phyloP scores from a whole-genome alignment of 2,888 invertebrate species.

The Toxonevra muliebris region DNA sequence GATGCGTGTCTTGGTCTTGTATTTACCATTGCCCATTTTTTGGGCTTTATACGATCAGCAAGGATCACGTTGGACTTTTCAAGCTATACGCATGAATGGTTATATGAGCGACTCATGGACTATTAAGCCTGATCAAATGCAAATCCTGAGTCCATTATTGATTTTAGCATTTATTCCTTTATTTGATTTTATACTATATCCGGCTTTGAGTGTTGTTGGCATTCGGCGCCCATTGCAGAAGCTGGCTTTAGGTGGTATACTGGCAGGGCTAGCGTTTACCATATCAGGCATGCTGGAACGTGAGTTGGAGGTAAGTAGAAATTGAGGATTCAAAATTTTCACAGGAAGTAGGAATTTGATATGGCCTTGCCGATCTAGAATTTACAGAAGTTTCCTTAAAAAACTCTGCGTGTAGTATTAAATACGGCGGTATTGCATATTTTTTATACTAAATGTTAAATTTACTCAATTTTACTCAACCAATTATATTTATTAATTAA shows the following conservation, averaged over 20 bases:
- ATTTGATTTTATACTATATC: constrained; percentile 83
- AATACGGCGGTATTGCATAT: no score
- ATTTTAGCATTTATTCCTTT: constrained; percentile 87
- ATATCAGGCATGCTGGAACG: constrained; percentile 87
- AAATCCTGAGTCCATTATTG: constrained; percentile 88
- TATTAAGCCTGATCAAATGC: constrained; percentile 94
- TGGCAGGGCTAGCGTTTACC: constrained; percentile 86
- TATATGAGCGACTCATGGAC: constrained; percentile 75
- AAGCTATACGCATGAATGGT: constrained; percentile 89
- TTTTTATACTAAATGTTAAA: no score
- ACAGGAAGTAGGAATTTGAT: no score
- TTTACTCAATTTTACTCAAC: no score
- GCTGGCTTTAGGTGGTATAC: constrained; percentile 85
- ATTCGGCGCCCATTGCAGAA: constrained; percentile 82
- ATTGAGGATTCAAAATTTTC: no score
- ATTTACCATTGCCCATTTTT: constrained; percentile 88
- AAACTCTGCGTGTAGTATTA: no score
- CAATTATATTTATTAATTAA: no score
- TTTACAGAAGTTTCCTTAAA: no score
- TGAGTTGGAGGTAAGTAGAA: constrained; percentile 71
- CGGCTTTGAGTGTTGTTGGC: constrained; percentile 75
- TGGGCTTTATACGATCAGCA: constrained; percentile 96
- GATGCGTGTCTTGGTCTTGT: constrained; percentile 79
- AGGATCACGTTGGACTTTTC: constrained; percentile 93
- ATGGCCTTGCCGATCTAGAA: no score